Evolutionary conservation across 2,888 invertebrate species (phyloP).

Genomic region (Norana najaformis): DNA sequence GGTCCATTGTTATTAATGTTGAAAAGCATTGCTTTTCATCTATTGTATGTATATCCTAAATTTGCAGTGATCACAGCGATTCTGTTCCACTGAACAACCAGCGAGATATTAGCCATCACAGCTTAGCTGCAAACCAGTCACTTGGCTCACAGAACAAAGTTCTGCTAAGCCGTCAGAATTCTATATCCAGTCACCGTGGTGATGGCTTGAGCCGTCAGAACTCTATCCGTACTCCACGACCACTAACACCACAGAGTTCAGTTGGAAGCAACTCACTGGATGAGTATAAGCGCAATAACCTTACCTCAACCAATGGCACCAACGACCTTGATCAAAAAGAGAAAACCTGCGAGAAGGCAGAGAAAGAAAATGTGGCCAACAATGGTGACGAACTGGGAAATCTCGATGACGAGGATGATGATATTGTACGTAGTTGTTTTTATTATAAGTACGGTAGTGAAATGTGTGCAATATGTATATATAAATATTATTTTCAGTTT

Average conservation of each 20-base stretch:
- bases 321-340: constrained; percentile 37
- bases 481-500: no score
- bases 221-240: constrained; percentile 49
- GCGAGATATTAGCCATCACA: constrained; percentile 71
- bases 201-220: constrained; percentile 46
- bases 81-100: constrained; percentile 57
- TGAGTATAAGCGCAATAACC: constrained; percentile 44
- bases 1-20: not conserved
- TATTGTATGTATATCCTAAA: not conserved
- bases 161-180: constrained; percentile 36
- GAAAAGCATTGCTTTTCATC: no score
- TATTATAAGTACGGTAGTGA: not conserved
- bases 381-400: constrained; percentile 25
- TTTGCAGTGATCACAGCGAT: constrained; percentile 4
- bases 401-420: constrained; percentile 6
- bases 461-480: not conserved
- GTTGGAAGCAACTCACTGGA: constrained; percentile 36
- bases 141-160: constrained; percentile 14
- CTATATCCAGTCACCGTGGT: constrained; percentile 47
- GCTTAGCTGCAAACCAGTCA: constrained; percentile 63
- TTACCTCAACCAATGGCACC: constrained; percentile 40
- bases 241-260: constrained; percentile 18
- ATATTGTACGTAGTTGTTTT: not conserved
- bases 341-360: constrained; percentile 14
- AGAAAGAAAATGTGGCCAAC: not conserved